These are phyloP conservation scores for Ctenomys sociabilis DNA, from an alignment of 2,113 vertebrate genomes.

Conservation along the genomic window DNA sequence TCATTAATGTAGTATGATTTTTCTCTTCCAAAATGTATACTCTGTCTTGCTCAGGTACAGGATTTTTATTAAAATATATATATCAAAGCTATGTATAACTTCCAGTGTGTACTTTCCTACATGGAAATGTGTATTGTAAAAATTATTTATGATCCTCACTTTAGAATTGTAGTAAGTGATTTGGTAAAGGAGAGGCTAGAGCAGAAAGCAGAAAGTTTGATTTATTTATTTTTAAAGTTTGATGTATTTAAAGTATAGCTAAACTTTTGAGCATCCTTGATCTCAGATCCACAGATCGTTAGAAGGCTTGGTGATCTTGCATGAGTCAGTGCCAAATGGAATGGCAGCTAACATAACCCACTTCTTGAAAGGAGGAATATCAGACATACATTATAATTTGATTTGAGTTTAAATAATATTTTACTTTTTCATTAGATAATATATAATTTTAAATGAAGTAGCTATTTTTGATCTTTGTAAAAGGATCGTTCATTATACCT, in stretches of 20 bases:
- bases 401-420: conserved; percentile 46
- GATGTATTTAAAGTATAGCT: conserved; percentile 16
- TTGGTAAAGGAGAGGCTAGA: neutral
- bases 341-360: neutral
- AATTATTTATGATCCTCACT: conserved; percentile 19
- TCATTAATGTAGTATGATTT: conserved; percentile 5
- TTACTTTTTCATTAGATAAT: conserved; percentile 22
- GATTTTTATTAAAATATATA: conserved; percentile 38
- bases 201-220: neutral
- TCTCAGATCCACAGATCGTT: neutral
- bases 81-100: conserved; percentile 10
- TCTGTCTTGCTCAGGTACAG: neutral
- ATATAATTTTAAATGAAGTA: conserved; percentile 29
- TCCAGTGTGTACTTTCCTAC: neutral
- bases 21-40: neutral
- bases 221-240: neutral
- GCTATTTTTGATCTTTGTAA: conserved; percentile 18
- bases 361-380: neutral
- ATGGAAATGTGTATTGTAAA: neutral
- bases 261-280: neutral
- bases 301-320: neutral
- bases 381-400: neutral
- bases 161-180: conserved; percentile 31
- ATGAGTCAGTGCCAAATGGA: conserved; percentile 1
- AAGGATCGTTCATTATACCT: neutral